phyloP scores from a whole-genome alignment of 2,888 invertebrate genomes.

The Drosophila lutescens region DNA sequence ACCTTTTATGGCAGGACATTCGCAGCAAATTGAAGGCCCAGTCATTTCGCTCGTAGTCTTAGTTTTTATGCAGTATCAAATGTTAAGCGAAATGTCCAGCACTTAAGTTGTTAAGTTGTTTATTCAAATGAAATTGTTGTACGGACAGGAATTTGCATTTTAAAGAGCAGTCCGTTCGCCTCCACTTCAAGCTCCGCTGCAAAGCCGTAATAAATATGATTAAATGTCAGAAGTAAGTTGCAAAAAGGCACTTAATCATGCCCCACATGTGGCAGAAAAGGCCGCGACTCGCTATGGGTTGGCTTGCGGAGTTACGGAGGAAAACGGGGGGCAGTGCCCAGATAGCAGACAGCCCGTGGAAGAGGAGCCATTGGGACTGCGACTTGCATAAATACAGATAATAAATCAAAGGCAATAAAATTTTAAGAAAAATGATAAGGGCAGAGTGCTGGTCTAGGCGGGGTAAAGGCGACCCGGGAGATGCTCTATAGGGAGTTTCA shows the following conservation, averaged over 20 bases:
- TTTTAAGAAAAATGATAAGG: constrained; percentile 40
- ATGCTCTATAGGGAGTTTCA: constrained; percentile 15
- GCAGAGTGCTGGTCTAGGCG: constrained; percentile 22
- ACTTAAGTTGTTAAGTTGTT: constrained; percentile 49
- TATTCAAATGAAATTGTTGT: constrained; percentile 51
- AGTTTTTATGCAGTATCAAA: constrained; percentile 61
- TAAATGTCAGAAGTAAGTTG: constrained; percentile 65
- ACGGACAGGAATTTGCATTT: constrained; percentile 60
- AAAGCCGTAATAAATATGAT: constrained; percentile 56
- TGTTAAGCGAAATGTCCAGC: constrained; percentile 55
- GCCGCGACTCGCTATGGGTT: not conserved
- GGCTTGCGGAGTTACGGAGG: not conserved
- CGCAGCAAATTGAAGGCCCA: constrained; percentile 58
- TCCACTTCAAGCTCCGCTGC: not conserved
- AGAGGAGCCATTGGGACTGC: constrained; percentile 13
- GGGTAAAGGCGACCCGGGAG: constrained; percentile 6
- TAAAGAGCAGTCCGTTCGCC: constrained; percentile 41
- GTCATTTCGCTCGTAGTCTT: constrained; percentile 19
- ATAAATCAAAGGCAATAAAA: constrained; percentile 67
- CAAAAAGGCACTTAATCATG: constrained; percentile 70
- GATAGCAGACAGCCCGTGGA: constrained; percentile 27
- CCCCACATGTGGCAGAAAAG: constrained; percentile 60
- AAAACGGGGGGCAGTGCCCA: constrained; percentile 1
- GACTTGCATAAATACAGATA: constrained; percentile 63
- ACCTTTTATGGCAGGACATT: constrained; percentile 55